phyloP scores from a whole-genome alignment of 2,888 invertebrate genomes.

The Drosophila meridiana region DNA sequence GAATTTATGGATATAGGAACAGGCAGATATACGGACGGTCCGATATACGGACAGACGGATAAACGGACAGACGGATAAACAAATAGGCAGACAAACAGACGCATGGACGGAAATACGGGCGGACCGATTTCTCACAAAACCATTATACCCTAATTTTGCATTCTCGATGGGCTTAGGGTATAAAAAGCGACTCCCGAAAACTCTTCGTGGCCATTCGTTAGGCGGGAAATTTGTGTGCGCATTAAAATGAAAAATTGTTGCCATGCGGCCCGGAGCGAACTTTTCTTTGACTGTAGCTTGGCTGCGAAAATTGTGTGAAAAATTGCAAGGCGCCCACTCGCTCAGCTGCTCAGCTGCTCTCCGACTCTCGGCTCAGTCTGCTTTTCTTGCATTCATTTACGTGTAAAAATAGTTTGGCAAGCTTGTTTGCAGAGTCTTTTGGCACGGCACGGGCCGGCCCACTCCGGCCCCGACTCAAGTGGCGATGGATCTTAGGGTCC shows the following conservation, averaged over 20 bases:
- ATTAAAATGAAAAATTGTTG: conserved; percentile 83
- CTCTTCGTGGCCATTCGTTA: conserved; percentile 63
- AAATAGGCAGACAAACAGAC: too few relatives aligned
- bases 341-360: not conserved
- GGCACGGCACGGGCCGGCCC: not conserved
- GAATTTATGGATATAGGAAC: too few relatives aligned
- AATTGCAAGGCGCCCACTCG: conserved; percentile 43
- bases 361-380: conserved; percentile 10
- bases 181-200: conserved; percentile 13
- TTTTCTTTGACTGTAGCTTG: conserved; percentile 47
- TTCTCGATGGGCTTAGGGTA: not conserved
- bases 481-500: conserved; percentile 35
- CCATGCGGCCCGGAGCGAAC: conserved; percentile 54
- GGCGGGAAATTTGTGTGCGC: conserved; percentile 77
- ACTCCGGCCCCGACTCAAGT: conserved; percentile 33
- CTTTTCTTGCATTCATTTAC: conserved; percentile 64
- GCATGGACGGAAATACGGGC: not conserved
- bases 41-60: too few relatives aligned
- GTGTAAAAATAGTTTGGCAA: conserved; percentile 73
- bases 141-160: not conserved
- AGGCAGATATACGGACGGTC: too few relatives aligned
- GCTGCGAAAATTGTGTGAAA: conserved; percentile 58
- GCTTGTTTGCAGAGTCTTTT: conserved; percentile 33
- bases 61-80: too few relatives aligned
- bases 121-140: too few relatives aligned